A percentile compares a stretch with the other conserved stretches of the same genome.
These are phyloP conservation scores for Drosophila fulvimacula DNA, from an alignment of 2,888 invertebrate genomes.

Conservation along the genomic window DNA sequence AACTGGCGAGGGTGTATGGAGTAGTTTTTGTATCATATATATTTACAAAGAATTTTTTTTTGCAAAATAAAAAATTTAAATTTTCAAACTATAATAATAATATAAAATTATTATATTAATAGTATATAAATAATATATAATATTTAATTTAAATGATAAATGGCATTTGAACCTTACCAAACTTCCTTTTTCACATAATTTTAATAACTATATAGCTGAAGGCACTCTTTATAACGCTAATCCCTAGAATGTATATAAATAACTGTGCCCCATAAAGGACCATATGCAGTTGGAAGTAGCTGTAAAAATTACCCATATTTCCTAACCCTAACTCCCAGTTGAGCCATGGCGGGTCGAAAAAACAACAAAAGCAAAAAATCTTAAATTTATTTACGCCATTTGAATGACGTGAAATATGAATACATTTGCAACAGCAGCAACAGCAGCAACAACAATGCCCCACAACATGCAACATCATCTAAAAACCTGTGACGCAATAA, in stretches of 20 bases:
- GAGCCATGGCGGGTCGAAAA: constrained; percentile 21
- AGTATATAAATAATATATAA: not conserved
- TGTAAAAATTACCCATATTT: constrained; percentile 33
- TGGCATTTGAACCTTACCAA: not conserved
- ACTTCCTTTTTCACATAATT: not conserved
- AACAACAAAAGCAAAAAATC: constrained; percentile 41
- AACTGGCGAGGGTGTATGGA: too few relatives aligned
- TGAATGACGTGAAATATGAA: constrained; percentile 65
- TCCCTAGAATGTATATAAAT: constrained; percentile 6
- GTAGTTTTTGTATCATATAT: too few relatives aligned
- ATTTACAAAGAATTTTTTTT: too few relatives aligned
- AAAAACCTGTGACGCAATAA: constrained; percentile 79
- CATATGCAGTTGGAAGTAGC: constrained; percentile 14
- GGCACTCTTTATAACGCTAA: not conserved
- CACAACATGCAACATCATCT: constrained; percentile 61
- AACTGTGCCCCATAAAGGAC: not conserved
- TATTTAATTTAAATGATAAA: not conserved
- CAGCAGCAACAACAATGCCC: constrained; percentile 18
- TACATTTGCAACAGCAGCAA: constrained; percentile 49
- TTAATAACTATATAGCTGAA: not conserved
- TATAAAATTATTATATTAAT: not conserved
- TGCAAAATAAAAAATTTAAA: too few relatives aligned
- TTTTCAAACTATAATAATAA: too few relatives aligned
- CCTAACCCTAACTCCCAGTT: constrained; percentile 35
- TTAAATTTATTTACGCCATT: constrained; percentile 56